Base-by-base conservation (phyloP, 2,888 invertebrate species). In the Diogma glabrata region DNA sequence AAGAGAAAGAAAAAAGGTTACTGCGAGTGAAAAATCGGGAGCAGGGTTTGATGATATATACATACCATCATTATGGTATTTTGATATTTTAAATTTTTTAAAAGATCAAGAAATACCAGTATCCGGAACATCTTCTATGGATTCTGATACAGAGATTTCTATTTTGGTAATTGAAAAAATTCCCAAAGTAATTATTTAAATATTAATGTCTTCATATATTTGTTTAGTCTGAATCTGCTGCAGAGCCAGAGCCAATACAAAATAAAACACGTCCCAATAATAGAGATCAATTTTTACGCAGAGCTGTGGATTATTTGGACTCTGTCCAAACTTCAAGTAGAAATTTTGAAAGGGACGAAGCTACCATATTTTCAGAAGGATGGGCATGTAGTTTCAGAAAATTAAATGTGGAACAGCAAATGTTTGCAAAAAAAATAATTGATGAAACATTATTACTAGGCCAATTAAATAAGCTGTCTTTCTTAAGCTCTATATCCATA, bases 101-200 rank as follows among this genome's bases (percentile, higher is more conserved):
- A 7, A 33, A 33, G 33, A 33, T 33, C 33, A 33, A 33, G 33
- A 33, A 33, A 33, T 33, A 14, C 33, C 33, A 33, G 33, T 33
- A 33, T 12, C 33, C 4, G 33, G 33, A 33, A 33, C 33, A 33
- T 33, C 33, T 14, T 33, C 12, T n/a, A n/a, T 14, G 33, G 33
- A 33, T 33, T 33, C 33, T 33, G 33, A 33, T 4, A 4, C 33
- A 10, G 33, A 33, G 14, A 33, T 33, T 33, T 33, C 33, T 10
- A 33, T 33, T 4, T 33, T 33, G 5, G 33, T 33, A 10, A 33
- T 33, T 33, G 4, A 33, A 33, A 33, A 33, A 16, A 16, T 38
- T 38, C 16, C 38, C 16, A 38, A 38, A 38, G 38, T 38, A 38
- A 38, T 8, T 38, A 38, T 38, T 38, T 38, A 38, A 38, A 38